Base-by-base conservation (phyloP, 2,113 vertebrate genomes). In the Hystrix brachyura region DNA sequence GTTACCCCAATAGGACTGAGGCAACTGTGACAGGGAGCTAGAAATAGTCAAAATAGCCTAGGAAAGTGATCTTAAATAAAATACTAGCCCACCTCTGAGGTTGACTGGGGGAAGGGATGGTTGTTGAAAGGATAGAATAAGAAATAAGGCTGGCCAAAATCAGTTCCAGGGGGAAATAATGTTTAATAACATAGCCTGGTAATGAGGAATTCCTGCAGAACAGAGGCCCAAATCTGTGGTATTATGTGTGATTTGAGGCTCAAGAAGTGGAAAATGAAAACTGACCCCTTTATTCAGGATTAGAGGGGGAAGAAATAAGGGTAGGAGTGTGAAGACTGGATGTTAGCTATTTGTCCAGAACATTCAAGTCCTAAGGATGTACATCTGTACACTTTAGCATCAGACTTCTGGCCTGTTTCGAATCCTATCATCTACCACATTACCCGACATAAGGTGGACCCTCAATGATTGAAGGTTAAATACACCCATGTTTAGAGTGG, bases 111-210 rank as follows among this genome's bases (percentile, higher is more conserved):
- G 21, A 84, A 80, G 34, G 6, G 7, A 19, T 23, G 14, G 4
- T 27, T 43, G 15, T 25, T 27, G 32, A 27, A 84, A 13, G 34
- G 43, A 11, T 1, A 32, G 84, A 90, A 9, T 60, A 29, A 8
- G 65, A 97, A 95, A 81, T 18, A 57, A 91, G 34, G 15, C 7
- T 74, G 48, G 62, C 60, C 88, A 82, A 89, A 94, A 87, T n/a
- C n/a, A 38, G 19, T 38, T 78, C 15, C n/a, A 65, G 25, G 4
- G 72, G 38, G n/a, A 87, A 79, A 82, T 88, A 46, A 60, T 38
- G 13, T 59, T 85, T 19, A 91, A 53, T 51, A 60, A 12, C 27
- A 1, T n/a, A 74, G 19, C 32, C 3, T 15, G 67, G 43, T n/a
- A 51, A 60, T 57, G 48, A 94, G 84, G 67, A 91, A 86, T 21